Evolutionary conservation across 1,140 invertebrate species (phyloP).

Genomic region (Pseudobourletiella spinata): DNA sequence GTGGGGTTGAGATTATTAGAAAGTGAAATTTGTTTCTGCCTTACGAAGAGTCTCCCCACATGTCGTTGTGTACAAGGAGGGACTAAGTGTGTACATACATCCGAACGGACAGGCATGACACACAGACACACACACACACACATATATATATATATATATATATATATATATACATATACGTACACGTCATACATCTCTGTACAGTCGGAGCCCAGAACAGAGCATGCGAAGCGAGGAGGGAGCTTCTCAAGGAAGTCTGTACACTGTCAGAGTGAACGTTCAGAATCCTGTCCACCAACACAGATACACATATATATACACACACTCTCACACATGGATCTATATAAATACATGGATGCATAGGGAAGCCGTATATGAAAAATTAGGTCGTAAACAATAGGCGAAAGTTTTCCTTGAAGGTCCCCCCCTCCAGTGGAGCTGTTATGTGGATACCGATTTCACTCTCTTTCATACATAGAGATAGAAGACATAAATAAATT

Average conservation of each 20-base stretch:
- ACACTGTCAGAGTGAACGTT: too few relatives aligned
- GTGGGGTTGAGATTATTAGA: conserved; percentile 12
- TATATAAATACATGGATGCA: neutral
- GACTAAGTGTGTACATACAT: too few relatives aligned
- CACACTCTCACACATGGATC: neutral
- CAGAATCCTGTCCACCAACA: neutral
- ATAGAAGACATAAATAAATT: neutral
- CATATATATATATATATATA: neutral
- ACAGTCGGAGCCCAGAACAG: too few relatives aligned
- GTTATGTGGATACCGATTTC: conserved; percentile 5
- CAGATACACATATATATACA: neutral
- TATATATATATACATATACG: neutral
- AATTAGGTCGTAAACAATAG: conserved; percentile 16
- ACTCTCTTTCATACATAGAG: conserved; percentile 5
- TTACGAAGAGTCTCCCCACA: neutral
- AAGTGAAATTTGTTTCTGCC: conserved; percentile 10
- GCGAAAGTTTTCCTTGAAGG: conserved; percentile 15
- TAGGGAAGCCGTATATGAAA: conserved; percentile 5
- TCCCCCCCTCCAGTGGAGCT: conserved; percentile 8
- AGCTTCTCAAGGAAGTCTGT: conserved; percentile 13
- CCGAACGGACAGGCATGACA: too few relatives aligned
- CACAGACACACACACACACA: neutral
- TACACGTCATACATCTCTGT: too few relatives aligned
- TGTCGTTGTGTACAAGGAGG: too few relatives aligned
- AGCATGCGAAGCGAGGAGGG: neutral